Evolutionary conservation across 2,888 invertebrate species (phyloP), one percentile per base, ranked within the genome.

Genomic region (Pandemis corylana): DNA sequence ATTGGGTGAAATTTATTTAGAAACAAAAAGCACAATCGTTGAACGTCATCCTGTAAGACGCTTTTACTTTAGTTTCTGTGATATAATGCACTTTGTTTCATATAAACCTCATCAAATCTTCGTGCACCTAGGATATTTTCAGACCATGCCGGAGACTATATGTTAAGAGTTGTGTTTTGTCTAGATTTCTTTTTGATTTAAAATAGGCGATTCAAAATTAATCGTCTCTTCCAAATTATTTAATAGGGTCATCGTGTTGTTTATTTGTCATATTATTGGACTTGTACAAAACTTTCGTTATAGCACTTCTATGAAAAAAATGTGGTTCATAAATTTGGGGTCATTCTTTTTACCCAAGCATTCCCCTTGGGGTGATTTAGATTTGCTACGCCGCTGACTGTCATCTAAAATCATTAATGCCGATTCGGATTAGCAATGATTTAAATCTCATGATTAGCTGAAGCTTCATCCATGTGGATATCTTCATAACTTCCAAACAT

Each of bases 341-440:
- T 51, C 75, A 77, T 80, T 61, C 65, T 65, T 83, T 76, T 87
- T 88, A 87, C 88, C 87, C 81, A 85, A 84, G 78, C 80, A 80
- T 80, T 87, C 84, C 76, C 84, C 84, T 68, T 81, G 82, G 75
- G 86, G 84, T 72, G 85, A 84, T 80, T 82, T 83, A 78, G 87
- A 85, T 84, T 86, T 87, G 82, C 86, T 84, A 82, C 86, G 83
- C 71, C 87, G 84, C 76, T 84, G 84, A 78, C 82, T 83, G 83
- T 87, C 86, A 88, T 88, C 87, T 89, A 85, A 77, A 86, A 82
- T 77, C 76, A 71, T 46, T 51, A 28, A 63, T 72, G 51, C 12
- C 63, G 10, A 41, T 62, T 20, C 49, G 20, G 59, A 5, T 59
- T 59, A 59, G 59, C 28, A 59, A 56, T 12, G 7, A 28, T 1